A percentile compares a stretch with the other conserved stretches of the same genome.
Conservation (phyloP, 2,888 invertebrate genomes). For the Apamea crenata region DNA sequence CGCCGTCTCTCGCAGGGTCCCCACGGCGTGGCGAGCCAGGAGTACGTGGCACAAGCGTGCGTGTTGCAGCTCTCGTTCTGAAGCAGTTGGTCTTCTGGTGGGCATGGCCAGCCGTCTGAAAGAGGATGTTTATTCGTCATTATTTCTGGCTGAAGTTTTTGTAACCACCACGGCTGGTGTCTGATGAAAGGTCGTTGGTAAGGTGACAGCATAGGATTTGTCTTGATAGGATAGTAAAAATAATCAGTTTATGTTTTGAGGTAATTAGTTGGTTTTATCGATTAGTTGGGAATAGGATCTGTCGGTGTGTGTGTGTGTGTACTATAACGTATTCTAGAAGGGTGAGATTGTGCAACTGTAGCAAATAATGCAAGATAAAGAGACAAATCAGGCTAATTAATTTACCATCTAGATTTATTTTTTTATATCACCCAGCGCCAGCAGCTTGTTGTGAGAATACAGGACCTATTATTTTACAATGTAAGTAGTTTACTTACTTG, state of each 20-base stretch:
- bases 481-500: slow-evolving; percentile 72
- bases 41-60: slow-evolving; percentile 90
- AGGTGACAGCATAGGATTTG: not conserved
- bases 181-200: not conserved
- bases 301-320: not conserved
- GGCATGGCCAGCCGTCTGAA: slow-evolving; percentile 90
- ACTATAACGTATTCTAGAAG: not conserved
- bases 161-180: not conserved
- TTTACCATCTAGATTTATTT: not conserved
- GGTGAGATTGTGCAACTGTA: not conserved
- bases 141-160: not conserved
- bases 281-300: not conserved
- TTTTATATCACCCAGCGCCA: not conserved
- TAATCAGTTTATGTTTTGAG: not conserved
- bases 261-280: not conserved
- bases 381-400: not conserved
- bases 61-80: slow-evolving; percentile 91
- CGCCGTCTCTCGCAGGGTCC: slow-evolving; percentile 86
- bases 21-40: slow-evolving; percentile 91
- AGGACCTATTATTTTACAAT: not conserved
- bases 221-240: not conserved
- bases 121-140: not conserved
- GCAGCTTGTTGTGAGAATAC: not conserved
- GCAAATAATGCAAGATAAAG: not conserved
- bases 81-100: slow-evolving; percentile 87